These are phyloP conservation scores for Pseudomyrmex concolor DNA, from an alignment of 1,140 invertebrate species.

Conservation along the genomic window DNA sequence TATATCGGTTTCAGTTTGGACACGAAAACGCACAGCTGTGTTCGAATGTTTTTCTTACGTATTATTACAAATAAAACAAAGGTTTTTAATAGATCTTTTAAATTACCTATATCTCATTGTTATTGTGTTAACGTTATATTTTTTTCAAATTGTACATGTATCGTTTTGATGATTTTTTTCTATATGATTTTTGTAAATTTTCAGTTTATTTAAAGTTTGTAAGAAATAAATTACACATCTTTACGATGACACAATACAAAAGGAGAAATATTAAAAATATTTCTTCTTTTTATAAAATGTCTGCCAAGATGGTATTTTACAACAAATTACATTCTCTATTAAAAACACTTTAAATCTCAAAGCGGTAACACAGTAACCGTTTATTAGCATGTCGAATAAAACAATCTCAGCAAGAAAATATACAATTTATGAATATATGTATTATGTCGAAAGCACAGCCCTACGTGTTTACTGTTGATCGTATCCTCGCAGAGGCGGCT, in stretches of 20 bases:
- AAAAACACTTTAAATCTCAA: background rate
- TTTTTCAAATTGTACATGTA: too few relatives aligned
- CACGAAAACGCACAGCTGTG: slow-evolving; percentile 65
- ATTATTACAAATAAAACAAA: background rate
- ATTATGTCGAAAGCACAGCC: slow-evolving; percentile 29
- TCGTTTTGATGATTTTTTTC: too few relatives aligned
- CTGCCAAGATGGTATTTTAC: too few relatives aligned
- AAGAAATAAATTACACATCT: too few relatives aligned
- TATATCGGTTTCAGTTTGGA: background rate
- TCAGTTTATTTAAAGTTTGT: too few relatives aligned
- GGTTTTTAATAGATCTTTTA: background rate
- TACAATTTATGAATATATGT: background rate
- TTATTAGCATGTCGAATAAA: background rate
- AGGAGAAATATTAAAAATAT: too few relatives aligned
- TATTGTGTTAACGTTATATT: too few relatives aligned
- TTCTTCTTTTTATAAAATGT: too few relatives aligned
- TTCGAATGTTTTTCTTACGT: background rate
- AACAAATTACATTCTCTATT: background rate
- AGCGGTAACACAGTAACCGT: background rate
- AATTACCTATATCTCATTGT: too few relatives aligned
- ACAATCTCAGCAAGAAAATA: background rate
- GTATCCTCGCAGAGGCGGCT: slow-evolving; percentile 49
- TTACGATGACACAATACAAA: too few relatives aligned
- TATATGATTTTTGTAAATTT: too few relatives aligned
- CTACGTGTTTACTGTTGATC: slow-evolving; percentile 43